phyloP scores from a whole-genome alignment of 1,140 invertebrate genomes.

The Pemphigus obesinymphae region DNA sequence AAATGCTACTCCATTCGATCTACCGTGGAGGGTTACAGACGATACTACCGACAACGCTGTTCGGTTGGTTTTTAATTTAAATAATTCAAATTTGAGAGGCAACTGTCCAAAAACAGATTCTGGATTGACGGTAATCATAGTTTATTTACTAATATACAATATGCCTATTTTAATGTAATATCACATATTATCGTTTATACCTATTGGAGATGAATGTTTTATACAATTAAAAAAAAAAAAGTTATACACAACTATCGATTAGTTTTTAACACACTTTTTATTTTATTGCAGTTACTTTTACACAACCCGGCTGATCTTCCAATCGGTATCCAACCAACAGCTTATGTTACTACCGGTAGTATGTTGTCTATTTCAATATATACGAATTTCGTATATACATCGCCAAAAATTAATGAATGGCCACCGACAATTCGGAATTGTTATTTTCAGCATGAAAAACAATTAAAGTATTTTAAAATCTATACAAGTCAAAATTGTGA shows the following conservation, averaged over 20 bases:
- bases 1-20: conserved; percentile 5
- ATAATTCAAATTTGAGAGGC: neutral
- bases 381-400: neutral
- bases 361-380: neutral
- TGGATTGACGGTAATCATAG: conserved; percentile 34
- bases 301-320: conserved; percentile 43
- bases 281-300: conserved; percentile 36
- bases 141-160: neutral
- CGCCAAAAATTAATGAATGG: conserved; percentile 36
- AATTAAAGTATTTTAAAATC: conserved; percentile 58
- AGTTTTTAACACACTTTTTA: no score
- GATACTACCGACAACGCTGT: conserved; percentile 27
- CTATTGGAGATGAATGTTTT: no score
- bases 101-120: conserved; percentile 1
- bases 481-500: conserved; percentile 52
- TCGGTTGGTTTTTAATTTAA: conserved; percentile 27
- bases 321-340: neutral
- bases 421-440: conserved; percentile 50
- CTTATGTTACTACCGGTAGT: neutral
- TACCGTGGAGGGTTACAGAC: conserved; percentile 40
- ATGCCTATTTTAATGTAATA: no score
- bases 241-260: no score
- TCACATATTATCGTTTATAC: no score
- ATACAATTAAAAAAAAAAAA: no score
- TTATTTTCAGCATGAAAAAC: conserved; percentile 60